These are phyloP conservation scores for Leucosticte australis DNA, from an alignment of 2,113 vertebrate genomes.

Conservation along the genomic window DNA sequence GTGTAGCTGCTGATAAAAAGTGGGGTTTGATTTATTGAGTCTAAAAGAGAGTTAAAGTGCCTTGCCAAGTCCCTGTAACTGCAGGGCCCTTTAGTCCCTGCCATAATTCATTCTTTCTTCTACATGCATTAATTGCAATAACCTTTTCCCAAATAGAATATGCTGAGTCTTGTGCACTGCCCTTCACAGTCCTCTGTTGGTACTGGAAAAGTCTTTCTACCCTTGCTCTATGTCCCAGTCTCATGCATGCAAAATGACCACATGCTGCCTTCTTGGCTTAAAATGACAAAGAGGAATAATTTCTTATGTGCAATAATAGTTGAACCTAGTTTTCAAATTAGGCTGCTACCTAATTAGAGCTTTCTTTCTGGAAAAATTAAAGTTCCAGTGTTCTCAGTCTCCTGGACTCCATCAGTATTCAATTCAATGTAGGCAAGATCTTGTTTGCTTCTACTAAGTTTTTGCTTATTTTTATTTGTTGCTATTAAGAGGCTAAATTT, in stretches of 20 bases:
- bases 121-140: neutral
- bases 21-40: neutral
- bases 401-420: neutral
- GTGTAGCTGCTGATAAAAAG: neutral
- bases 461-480: slow-evolving; percentile 3
- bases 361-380: neutral
- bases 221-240: neutral
- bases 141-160: neutral
- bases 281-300: neutral
- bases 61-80: neutral
- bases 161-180: neutral
- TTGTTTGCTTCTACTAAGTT: neutral
- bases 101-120: neutral
- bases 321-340: neutral
- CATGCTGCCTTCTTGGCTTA: neutral
- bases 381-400: neutral
- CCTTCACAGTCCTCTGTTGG: neutral
- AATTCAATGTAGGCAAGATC: neutral
- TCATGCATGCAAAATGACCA: neutral
- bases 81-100: neutral
- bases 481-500: neutral
- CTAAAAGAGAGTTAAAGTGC: neutral
- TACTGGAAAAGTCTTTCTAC: neutral
- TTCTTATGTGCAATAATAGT: neutral
- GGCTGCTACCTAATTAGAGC: neutral